Base-by-base conservation (phyloP, 2,113 vertebrate species). In the Ellobius talpinus region DNA sequence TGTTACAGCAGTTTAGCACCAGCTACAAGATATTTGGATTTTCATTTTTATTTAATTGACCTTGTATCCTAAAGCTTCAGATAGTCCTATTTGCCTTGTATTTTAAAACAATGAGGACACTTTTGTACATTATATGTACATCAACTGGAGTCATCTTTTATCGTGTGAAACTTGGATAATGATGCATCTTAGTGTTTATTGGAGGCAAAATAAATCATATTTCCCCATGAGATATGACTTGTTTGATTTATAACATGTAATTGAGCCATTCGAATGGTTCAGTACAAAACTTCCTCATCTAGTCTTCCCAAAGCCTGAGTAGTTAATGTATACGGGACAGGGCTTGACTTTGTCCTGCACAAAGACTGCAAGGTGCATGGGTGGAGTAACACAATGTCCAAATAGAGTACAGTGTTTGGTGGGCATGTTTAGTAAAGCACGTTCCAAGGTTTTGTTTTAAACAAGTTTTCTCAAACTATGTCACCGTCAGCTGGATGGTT, bases 121-220 rank as follows among this genome's bases (percentile, higher is more conserved):
- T 52, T 86, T 31, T 87, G n/a, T 66, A 68, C 63, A 87, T 36
- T 68, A 58, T 45, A 11, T 74, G 47, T 89, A 36, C 17, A 23
- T 81, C 61, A 31, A 74, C 45, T 92, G 10, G 42, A 74, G 23
- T 66, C 66, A 50, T 94, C 42, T 87, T 95, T 92, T 72, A 94
- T 86, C 9, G 42, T 58, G 85, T 0, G 45, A 52, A 74, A 63
- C 70, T 90, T 92, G 29, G 81, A 77, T 73, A 72, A 58, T 92
- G 68, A 61, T 92, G 26, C 47, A 50, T 58, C 21, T 86, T 84
- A 88, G 39, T 50, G 39, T 82, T 96, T 86, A 2, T 89, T 90
- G 50, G 65, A 73, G 45, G 16, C 6, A 39, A 8, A 89, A 84
- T 11, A 39, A 76, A 73, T 65, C 73, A 23, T 21, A 23, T 82